Conservation (phyloP, 1,140 invertebrate species). For the Drosophila sturtevanti region DNA sequence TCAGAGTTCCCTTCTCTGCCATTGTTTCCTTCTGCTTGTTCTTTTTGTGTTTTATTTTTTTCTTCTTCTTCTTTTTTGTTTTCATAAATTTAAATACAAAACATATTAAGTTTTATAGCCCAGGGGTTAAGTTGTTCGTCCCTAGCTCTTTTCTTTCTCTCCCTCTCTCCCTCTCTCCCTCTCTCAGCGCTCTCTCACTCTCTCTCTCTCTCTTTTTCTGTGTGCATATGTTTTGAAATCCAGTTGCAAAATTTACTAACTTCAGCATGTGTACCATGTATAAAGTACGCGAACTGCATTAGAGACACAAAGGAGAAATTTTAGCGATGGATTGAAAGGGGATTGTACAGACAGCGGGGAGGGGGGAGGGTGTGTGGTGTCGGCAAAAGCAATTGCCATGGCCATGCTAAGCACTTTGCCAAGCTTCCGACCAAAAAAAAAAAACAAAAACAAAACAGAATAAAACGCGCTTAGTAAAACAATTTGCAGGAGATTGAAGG, state of each 20-base stretch:
- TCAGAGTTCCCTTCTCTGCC: conserved; percentile 25
- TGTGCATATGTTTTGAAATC: conserved; percentile 58
- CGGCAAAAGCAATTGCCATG: conserved; percentile 26
- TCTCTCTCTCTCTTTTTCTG: conserved; percentile 10
- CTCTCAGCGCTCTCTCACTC: too few species aligned
- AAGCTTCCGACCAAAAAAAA: conserved; percentile 28
- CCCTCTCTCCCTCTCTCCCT: too few species aligned
- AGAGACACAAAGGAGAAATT: conserved; percentile 27
- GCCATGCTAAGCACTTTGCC: conserved; percentile 26
- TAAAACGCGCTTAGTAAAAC: conserved; percentile 1
- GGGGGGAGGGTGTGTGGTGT: not conserved
- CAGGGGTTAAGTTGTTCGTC: conserved; percentile 64
- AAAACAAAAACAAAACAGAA: conserved; percentile 16
- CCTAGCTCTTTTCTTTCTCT: conserved; percentile 7
- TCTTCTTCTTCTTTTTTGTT: conserved; percentile 34
- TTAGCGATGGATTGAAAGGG: conserved; percentile 8
- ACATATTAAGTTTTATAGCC: conserved; percentile 81
- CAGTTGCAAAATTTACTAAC: conserved; percentile 72
- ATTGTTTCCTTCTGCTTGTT: not conserved
- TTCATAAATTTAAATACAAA: conserved; percentile 81
- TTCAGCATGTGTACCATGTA: conserved; percentile 46
- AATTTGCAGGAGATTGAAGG: conserved; percentile 9
- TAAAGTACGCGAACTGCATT: conserved; percentile 46
- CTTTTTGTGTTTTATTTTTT: conserved; percentile 1
- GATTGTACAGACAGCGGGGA: not conserved